Evolutionary conservation across 2,888 invertebrate species (phyloP).

Genomic region (Bombylius discolor): DNA sequence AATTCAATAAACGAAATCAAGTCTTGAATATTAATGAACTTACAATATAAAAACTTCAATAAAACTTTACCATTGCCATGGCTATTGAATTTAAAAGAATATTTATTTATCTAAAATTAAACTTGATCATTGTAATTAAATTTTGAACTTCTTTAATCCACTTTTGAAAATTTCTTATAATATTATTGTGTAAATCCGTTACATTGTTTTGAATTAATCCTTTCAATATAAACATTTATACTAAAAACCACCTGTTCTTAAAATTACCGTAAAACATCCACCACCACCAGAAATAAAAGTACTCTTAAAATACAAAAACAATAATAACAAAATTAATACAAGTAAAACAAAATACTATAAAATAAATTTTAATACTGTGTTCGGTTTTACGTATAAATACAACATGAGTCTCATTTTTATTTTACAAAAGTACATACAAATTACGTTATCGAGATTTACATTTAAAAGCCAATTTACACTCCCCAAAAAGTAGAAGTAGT

Average conservation of each 20-base stretch:
- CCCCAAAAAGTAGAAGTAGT: background rate
- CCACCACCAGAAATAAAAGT: too few relatives aligned
- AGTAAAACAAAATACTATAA: too few relatives aligned
- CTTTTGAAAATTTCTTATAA: constrained; percentile 4
- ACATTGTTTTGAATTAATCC: constrained; percentile 13
- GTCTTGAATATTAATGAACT: background rate
- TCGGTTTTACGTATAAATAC: too few relatives aligned
- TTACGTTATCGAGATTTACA: constrained; percentile 15
- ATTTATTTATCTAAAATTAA: constrained; percentile 6
- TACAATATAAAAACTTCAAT: too few relatives aligned
- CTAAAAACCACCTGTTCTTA: background rate
- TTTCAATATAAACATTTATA: constrained; percentile 12
- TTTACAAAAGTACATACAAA: background rate
- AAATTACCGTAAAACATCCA: too few relatives aligned
- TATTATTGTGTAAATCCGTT: constrained; percentile 11
- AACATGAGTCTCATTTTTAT: too few relatives aligned
- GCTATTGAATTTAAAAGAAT: constrained; percentile 3
- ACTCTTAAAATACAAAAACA: too few relatives aligned
- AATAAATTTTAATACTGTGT: too few relatives aligned
- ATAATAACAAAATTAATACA: too few relatives aligned
- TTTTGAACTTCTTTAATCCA: constrained; percentile 10
- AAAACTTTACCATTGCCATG: background rate
- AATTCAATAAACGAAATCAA: background rate
- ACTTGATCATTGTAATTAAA: constrained; percentile 13
- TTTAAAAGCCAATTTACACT: constrained; percentile 15